Evolutionary conservation across 2,888 invertebrate genomes (phyloP).

Genomic region (Ramazzottius varieornatus): DNA sequence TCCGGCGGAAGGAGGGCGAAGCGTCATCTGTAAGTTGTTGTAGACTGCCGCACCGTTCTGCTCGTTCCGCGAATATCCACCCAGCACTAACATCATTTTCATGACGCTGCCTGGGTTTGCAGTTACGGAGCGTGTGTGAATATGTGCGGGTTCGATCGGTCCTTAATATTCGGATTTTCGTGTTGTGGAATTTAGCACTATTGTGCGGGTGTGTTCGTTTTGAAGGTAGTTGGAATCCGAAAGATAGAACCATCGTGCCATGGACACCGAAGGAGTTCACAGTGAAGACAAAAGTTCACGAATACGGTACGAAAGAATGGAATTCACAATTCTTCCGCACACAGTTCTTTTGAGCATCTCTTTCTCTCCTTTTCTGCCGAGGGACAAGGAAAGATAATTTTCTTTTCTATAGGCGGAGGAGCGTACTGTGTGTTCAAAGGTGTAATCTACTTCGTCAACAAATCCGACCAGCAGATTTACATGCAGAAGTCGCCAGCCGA

Average conservation of each 20-base stretch:
- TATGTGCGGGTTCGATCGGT: too few relatives aligned
- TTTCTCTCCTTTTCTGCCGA: background rate
- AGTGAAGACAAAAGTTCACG: conserved; percentile 19
- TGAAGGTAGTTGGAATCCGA: conserved; percentile 8
- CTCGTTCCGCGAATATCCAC: too few relatives aligned
- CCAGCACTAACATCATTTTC: too few relatives aligned
- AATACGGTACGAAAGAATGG: conserved; percentile 18
- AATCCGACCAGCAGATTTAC: conserved; percentile 12
- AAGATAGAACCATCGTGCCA: conserved; percentile 8
- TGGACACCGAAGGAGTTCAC: conserved; percentile 17
- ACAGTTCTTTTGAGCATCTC: background rate
- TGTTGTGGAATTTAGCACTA: too few relatives aligned
- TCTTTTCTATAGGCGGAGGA: background rate
- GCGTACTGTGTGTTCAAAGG: background rate
- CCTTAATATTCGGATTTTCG: too few relatives aligned
- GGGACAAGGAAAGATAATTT: background rate
- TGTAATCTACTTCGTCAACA: conserved; percentile 5
- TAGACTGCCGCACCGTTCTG: too few relatives aligned
- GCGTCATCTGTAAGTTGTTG: conserved; percentile 15
- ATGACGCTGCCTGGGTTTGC: too few relatives aligned
- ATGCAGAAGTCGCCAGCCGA: conserved; percentile 12
- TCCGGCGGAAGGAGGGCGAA: conserved; percentile 17
- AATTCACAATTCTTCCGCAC: too few relatives aligned
- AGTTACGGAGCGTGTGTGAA: too few relatives aligned
- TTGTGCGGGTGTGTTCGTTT: too few relatives aligned